Base-by-base conservation (phyloP, 2,888 invertebrate species). In the Trissolcus brochymenae region DNA sequence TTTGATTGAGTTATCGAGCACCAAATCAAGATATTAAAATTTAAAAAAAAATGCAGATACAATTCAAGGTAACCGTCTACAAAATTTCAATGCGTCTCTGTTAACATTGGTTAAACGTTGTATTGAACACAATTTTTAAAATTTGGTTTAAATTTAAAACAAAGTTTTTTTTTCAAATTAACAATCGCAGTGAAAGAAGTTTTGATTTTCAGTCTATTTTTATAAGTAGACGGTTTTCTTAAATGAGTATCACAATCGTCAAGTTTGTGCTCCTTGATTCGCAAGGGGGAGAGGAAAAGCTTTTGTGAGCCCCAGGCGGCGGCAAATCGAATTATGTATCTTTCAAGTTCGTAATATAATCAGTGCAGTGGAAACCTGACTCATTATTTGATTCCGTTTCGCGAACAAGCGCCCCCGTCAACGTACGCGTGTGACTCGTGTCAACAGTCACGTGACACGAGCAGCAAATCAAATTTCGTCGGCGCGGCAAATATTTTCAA, bases 291-390 rank as follows among this genome's bases (percentile, higher is more conserved):
- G 16, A 16, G 16, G 46, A 14, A 4, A 25, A 6, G 55, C 56
- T 61, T 40, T 70, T 49, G 62, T 57, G 57, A 17, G 56, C 57
- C 64, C 57, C 54, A 41, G 41, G 50, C 61, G 50, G 61, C 29
- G 60, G 46, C 43, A 51, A 74, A 74, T 74, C 62, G 13, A 67
- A 62, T 66, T 67, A 74, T 62, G 74, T 74, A 67, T 74, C 74
- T 74, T 74, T 67, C 67, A 60, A 73, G 73, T 73, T 66, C 53
- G 67, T 74, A 74, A 74, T 19, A 62, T 57, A 74, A 74, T 74
- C 74, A 74, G 56, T 43, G 56, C 55, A 49, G 50, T 61, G 43
- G 67, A 61, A 74, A 74, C 61, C 66, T 67, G 74, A 74, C 57
- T 74, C 74, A 74, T 62, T 67, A 75, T 68, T 68, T 54, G 57